These are phyloP conservation scores for Megathymus violae DNA, from an alignment of 1,140 invertebrate genomes.

Conservation along the genomic window DNA sequence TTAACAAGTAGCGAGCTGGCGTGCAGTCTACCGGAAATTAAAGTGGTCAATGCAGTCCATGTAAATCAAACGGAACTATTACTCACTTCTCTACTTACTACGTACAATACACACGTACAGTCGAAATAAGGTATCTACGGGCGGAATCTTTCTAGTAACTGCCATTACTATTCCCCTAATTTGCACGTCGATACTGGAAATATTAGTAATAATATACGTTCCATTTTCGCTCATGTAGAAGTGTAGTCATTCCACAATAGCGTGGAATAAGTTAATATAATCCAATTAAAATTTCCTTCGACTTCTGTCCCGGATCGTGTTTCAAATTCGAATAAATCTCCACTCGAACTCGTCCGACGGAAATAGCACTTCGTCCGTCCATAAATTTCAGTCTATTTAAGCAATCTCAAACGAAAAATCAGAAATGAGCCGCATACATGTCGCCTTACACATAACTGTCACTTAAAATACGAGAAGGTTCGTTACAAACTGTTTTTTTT, in stretches of 20 bases:
- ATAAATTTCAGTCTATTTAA: slow-evolving; percentile 82
- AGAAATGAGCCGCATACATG: slow-evolving; percentile 71
- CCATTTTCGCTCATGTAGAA: slow-evolving; percentile 23
- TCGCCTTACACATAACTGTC: slow-evolving; percentile 52
- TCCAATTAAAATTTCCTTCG: slow-evolving; percentile 80
- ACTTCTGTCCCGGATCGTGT: slow-evolving; percentile 75
- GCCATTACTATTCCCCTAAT: background rate
- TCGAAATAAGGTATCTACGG: too few relatives aligned
- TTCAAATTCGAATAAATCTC: slow-evolving; percentile 82
- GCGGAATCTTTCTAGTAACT: too few relatives aligned
- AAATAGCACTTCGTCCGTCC: slow-evolving; percentile 79
- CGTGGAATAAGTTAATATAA: slow-evolving; percentile 57
- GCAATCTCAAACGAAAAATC: slow-evolving; percentile 78
- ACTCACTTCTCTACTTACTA: background rate
- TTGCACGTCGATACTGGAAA: background rate
- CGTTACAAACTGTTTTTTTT: slow-evolving; percentile 19
- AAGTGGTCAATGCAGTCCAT: background rate
- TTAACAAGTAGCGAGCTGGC: too few relatives aligned
- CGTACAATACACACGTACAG: background rate
- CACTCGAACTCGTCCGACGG: slow-evolving; percentile 73
- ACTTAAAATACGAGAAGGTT: slow-evolving; percentile 39
- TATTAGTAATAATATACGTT: slow-evolving; percentile 18
- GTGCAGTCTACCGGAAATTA: slow-evolving; percentile 1
- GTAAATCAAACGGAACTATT: background rate
- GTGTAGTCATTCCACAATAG: slow-evolving; percentile 36